These are phyloP conservation scores for Acanthacorydalis orientalis DNA, from an alignment of 2,888 invertebrate genomes.

Conservation along the genomic window DNA sequence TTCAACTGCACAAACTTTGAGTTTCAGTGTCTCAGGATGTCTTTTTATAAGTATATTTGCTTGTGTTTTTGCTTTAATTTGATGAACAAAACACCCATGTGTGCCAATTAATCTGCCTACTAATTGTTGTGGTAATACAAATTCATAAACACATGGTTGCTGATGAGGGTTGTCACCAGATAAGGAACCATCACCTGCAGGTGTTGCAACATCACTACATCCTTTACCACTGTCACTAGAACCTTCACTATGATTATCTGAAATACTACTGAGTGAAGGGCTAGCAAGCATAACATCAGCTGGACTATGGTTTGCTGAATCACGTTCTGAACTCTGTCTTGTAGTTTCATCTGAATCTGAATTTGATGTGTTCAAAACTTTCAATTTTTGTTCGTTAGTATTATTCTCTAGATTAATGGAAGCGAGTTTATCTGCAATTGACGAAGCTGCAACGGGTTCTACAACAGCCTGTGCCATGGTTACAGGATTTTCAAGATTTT, in stretches of 20 bases:
- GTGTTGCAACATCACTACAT: constrained; percentile 53
- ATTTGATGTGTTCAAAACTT: constrained; percentile 21
- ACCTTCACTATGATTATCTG: constrained; percentile 56
- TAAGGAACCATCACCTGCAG: constrained; percentile 30
- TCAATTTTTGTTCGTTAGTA: constrained; percentile 15
- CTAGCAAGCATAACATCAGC: constrained; percentile 52
- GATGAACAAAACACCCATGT: constrained; percentile 64
- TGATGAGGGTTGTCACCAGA: constrained; percentile 15
- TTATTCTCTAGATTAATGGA: constrained; percentile 4
- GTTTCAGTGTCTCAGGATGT: constrained; percentile 53
- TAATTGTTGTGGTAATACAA: constrained; percentile 53
- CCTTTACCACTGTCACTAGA: constrained; percentile 77
- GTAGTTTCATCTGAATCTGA: constrained; percentile 24
- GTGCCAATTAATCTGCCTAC: constrained; percentile 81
- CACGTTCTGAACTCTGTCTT: constrained; percentile 30
- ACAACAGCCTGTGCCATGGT: neutral
- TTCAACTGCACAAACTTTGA: constrained; percentile 73
- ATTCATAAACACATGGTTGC: constrained; percentile 43
- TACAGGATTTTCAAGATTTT: neutral
- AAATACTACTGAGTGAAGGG: constrained; percentile 49
- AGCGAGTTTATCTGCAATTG: constrained; percentile 1
- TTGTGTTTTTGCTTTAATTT: constrained; percentile 60
- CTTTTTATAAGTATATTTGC: constrained; percentile 64
- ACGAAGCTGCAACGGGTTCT: neutral
- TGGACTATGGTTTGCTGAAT: constrained; percentile 66